Percentiles rank a stretch among this genome's conserved stretches.
These are phyloP conservation scores for Athalia cordata DNA, from an alignment of 2,888 invertebrate species.

Conservation along the genomic window DNA sequence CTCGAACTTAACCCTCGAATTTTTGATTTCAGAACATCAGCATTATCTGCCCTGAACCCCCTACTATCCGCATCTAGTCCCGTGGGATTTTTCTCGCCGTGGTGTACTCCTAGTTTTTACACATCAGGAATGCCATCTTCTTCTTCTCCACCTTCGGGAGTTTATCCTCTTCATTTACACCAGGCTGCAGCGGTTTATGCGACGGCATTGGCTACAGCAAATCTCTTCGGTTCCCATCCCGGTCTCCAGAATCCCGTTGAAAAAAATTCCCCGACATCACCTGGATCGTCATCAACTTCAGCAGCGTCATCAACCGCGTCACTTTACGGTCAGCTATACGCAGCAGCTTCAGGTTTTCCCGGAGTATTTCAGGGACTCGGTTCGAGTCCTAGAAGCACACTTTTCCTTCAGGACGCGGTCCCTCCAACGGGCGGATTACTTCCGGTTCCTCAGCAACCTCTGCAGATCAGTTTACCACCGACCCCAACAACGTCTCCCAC, in stretches of 20 bases:
- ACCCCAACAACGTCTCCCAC: slow-evolving; percentile 38
- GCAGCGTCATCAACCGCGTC: slow-evolving; percentile 40
- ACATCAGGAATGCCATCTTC: slow-evolving; percentile 41
- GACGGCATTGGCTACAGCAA: slow-evolving; percentile 52
- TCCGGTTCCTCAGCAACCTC: slow-evolving; percentile 15
- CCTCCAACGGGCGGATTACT: background rate
- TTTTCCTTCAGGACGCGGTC: background rate
- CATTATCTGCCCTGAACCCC: slow-evolving; percentile 8
- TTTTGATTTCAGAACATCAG: background rate
- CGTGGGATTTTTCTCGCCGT: slow-evolving; percentile 43
- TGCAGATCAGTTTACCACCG: slow-evolving; percentile 11
- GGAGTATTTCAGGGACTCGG: slow-evolving; percentile 20
- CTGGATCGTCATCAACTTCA: slow-evolving; percentile 22
- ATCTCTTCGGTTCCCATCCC: slow-evolving; percentile 50
- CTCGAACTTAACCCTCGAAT: background rate
- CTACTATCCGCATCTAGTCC: slow-evolving; percentile 32
- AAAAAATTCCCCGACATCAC: slow-evolving; percentile 42
- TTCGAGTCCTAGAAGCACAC: background rate
- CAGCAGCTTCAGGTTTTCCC: slow-evolving; percentile 37
- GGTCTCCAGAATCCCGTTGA: slow-evolving; percentile 44
- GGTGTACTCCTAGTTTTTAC: slow-evolving; percentile 45
- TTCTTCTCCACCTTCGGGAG: slow-evolving; percentile 3
- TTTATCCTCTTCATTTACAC: slow-evolving; percentile 50
- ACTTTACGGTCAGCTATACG: slow-evolving; percentile 47
- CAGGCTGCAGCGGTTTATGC: slow-evolving; percentile 52